A percentile compares a stretch with the other conserved stretches of the same genome.
Evolutionary conservation across 2,888 invertebrate species (phyloP).

Genomic region (Bimastos eiseni): DNA sequence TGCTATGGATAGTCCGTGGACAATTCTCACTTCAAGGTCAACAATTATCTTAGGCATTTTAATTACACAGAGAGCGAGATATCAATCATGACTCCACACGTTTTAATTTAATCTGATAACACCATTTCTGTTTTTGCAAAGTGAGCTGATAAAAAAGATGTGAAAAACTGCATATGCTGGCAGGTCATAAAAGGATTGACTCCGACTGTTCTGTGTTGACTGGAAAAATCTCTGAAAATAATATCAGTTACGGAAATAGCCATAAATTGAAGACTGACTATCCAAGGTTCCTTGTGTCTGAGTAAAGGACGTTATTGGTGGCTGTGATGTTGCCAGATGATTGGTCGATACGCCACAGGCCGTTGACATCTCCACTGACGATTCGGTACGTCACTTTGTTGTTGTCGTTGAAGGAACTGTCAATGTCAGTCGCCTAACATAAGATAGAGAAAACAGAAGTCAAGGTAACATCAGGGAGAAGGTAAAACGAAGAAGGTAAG

Average conservation of each 20-base stretch:
- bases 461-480: not conserved
- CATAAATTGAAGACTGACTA: conserved; percentile 20
- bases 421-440: conserved; percentile 32
- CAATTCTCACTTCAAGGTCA: no score
- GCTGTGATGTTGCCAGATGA: conserved; percentile 60
- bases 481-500: not conserved
- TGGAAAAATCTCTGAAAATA: no score
- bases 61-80: no score
- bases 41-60: no score
- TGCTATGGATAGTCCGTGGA: no score
- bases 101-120: no score
- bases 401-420: conserved; percentile 22
- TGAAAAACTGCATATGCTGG: no score
- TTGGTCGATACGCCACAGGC: conserved; percentile 58
- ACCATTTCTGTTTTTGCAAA: no score
- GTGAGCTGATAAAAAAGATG: no score
- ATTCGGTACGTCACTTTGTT: conserved; percentile 76
- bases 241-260: not conserved
- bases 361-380: conserved; percentile 62
- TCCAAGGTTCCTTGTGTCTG: conserved; percentile 22
- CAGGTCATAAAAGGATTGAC: no score
- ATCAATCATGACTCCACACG: no score
- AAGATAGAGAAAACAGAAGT: not conserved
- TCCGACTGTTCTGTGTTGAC: no score
- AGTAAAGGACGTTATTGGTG: conserved; percentile 46